These are phyloP conservation scores for Megaceryle alcyon DNA, from an alignment of 2,797 vertebrate species.

Conservation along the genomic window DNA sequence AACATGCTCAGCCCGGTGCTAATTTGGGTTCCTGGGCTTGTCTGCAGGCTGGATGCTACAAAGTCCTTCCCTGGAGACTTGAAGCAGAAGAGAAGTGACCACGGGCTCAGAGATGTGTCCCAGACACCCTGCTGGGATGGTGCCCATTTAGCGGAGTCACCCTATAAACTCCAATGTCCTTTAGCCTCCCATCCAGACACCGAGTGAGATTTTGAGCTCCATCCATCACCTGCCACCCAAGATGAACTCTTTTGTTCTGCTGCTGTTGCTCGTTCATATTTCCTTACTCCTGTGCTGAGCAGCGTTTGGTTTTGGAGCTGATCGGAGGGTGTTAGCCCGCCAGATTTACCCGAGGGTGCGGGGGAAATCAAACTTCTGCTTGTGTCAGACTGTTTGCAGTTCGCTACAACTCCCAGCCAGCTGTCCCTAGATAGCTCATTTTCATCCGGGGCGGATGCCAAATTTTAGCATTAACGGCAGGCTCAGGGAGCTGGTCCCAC, in stretches of 20 bases:
- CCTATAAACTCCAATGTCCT: neutral
- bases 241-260: accelerated
- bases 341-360: neutral
- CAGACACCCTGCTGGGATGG: neutral
- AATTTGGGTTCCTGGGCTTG: neutral
- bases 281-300: accelerated
- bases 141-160: neutral
- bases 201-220: neutral
- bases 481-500: neutral
- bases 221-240: neutral
- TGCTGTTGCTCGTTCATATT: accelerated
- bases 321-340: neutral
- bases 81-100: neutral
- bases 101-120: neutral
- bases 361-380: neutral
- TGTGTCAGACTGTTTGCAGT: slow-evolving; percentile 31
- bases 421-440: slow-evolving; percentile 51
- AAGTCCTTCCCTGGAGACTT: neutral
- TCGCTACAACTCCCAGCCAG: slow-evolving; percentile 17
- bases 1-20: neutral
- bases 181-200: neutral
- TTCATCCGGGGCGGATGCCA: neutral
- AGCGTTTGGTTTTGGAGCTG: neutral
- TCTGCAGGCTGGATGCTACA: neutral
- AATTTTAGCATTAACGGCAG: neutral